A percentile compares a stretch with the other conserved stretches of the same genome.
These are phyloP conservation scores for Epinotia bilunana DNA, from an alignment of 2,888 invertebrate species.

Conservation along the genomic window DNA sequence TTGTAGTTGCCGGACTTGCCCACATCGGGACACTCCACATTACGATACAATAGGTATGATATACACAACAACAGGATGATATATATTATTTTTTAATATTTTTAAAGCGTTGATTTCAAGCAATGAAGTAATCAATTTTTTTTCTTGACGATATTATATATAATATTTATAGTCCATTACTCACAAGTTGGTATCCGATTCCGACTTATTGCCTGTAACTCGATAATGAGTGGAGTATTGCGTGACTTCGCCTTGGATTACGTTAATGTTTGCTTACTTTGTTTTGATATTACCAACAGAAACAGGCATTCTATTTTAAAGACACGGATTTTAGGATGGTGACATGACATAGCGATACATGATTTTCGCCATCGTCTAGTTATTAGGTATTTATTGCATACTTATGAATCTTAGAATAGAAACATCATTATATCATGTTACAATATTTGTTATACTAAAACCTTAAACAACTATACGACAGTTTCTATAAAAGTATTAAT, in stretches of 20 bases:
- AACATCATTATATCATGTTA: too few relatives aligned
- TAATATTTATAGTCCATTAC: background rate
- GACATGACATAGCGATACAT: background rate
- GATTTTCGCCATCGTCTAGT: background rate
- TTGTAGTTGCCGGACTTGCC: slow-evolving; percentile 68
- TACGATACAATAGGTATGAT: slow-evolving; percentile 56
- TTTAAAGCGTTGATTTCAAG: background rate
- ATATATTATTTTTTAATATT: background rate
- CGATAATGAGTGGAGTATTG: slow-evolving; percentile 34
- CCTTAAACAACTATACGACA: too few relatives aligned
- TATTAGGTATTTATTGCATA: background rate
- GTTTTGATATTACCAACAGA: background rate
- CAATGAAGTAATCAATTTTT: slow-evolving; percentile 17
- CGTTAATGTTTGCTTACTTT: slow-evolving; percentile 12
- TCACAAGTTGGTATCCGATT: slow-evolving; percentile 20
- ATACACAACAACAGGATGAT: slow-evolving; percentile 33
- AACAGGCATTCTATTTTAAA: background rate
- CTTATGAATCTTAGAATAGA: too few relatives aligned
- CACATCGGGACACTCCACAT: slow-evolving; percentile 64
- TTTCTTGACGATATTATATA: slow-evolving; percentile 5
- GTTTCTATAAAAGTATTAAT: too few relatives aligned
- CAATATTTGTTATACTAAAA: too few relatives aligned
- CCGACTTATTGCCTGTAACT: slow-evolving; percentile 24
- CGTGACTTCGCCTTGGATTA: slow-evolving; percentile 32
- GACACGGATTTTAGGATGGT: background rate